Evolutionary conservation across 2,113 vertebrate genomes (phyloP).

Genomic region (Erythrolamprus reginae): DNA sequence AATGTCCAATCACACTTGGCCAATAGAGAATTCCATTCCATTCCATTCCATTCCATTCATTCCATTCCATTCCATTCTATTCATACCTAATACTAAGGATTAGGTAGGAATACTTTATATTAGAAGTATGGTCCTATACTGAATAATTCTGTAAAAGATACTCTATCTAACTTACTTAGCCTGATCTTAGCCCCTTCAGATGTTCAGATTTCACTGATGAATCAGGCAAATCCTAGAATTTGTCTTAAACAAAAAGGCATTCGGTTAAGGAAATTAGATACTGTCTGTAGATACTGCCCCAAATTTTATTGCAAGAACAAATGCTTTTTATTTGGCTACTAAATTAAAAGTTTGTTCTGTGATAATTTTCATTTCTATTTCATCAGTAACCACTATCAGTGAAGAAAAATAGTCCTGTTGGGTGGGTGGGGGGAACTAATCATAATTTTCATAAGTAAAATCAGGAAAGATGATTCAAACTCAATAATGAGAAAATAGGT

Average conservation of each 20-base stretch:
- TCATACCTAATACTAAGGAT: too few relatives aligned
- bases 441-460: conserved; percentile 47
- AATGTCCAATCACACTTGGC: too few relatives aligned
- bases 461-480: conserved; percentile 47
- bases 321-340: conserved; percentile 2
- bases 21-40: too few relatives aligned
- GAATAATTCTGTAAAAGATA: not conserved
- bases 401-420: conserved; percentile 26
- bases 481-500: conserved; percentile 41
- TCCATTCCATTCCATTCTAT: too few relatives aligned
- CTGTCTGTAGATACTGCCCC: not conserved
- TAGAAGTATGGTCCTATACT: not conserved
- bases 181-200: not conserved
- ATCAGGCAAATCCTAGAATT: not conserved
- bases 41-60: too few relatives aligned
- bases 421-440: conserved; percentile 19
- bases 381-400: conserved; percentile 28
- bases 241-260: not conserved
- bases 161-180: not conserved
- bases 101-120: too few relatives aligned
- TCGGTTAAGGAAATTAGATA: not conserved
- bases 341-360: conserved; percentile 20
- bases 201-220: not conserved
- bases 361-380: conserved; percentile 16
- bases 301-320: not conserved